Evolutionary conservation across 2,888 invertebrate genomes (phyloP), one percentile per base, ranked within the genome.

Genomic region (Amiota mariae): DNA sequence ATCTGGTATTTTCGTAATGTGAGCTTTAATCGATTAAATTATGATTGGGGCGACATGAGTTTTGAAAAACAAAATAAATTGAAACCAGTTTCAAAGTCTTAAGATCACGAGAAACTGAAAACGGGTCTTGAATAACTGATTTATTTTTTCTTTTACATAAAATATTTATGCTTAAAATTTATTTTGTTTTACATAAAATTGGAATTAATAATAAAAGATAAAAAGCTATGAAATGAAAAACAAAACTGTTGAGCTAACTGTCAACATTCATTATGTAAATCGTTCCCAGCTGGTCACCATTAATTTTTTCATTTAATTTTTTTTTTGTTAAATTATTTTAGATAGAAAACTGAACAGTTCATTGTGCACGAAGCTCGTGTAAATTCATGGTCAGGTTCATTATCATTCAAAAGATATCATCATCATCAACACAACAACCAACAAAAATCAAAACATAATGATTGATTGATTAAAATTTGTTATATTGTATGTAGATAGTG

Each of bases 321-420:
- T 15, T 59, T 20, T 18, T 59, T 15, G 59, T 59, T 18, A 18
- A 59, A 20, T 36, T 36, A 1, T 36, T 36, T 36, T 36, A 36
- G 36, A 36, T 36, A 36, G 4, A 36, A 36, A 36, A 36, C 36
- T 36, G 36, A 36, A 6, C 36, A 24, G 24, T 24, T 24, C 24
- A 24, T 3, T 24, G 24, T 36, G 36, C 36, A 36, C 36, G 36
- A 36, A 36, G 46, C 46, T 46, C 46, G 18, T 63, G 20, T 18
- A 48, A 12, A 66, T 48, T 66, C 66, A 66, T 48, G 66, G 66
- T 66, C 66, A 66, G 66, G 66, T 47, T 66, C 66, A 48, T 48
- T 48, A 66, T 36, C 15, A 36, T 10, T 13, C 66, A n/a, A 47
- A 63, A 66, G 48, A 4, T 59, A 18, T 59, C 24, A 59, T 11